Conservation (phyloP, 1,140 invertebrate species). For the Brachionus manjavacas region DNA sequence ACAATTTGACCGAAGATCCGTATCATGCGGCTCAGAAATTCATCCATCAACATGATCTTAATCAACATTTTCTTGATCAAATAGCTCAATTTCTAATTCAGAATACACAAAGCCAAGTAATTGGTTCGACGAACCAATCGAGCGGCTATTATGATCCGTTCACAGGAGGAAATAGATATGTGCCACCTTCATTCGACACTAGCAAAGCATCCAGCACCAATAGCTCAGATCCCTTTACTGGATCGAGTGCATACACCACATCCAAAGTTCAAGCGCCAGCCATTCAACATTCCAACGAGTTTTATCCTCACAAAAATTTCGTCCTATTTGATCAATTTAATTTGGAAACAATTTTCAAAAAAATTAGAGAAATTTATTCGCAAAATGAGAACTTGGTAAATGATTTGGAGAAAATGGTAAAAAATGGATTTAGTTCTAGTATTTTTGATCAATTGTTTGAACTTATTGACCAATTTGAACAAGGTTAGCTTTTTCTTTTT, state of each 20-base stretch:
- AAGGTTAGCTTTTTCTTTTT: not conserved
- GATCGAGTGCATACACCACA: not conserved
- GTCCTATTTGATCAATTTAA: not conserved
- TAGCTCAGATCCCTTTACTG: not conserved
- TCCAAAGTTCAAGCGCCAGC: not conserved
- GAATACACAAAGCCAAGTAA: conserved; percentile 63
- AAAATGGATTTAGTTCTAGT: not conserved
- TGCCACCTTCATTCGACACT: not conserved
- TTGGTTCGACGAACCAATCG: conserved; percentile 46
- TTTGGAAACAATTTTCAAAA: not conserved
- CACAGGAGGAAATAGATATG: conserved; percentile 48
- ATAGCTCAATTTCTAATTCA: conserved; percentile 90
- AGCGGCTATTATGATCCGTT: conserved; percentile 56
- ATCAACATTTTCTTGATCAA: conserved; percentile 73
- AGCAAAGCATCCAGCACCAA: not conserved
- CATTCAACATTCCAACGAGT: not conserved
- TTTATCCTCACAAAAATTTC: not conserved
- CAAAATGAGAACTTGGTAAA: not conserved
- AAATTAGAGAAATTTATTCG: not conserved
- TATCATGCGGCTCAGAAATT: conserved; percentile 66
- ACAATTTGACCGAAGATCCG: conserved; percentile 70
- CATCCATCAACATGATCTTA: conserved; percentile 70
- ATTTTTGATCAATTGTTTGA: not conserved
- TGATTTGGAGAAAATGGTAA: not conserved
- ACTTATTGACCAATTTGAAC: not conserved